Evolutionary conservation across 2,113 vertebrate species (phyloP), one percentile per base, ranked within the genome.

Genomic region (cattle (Bos taurus)): DNA sequence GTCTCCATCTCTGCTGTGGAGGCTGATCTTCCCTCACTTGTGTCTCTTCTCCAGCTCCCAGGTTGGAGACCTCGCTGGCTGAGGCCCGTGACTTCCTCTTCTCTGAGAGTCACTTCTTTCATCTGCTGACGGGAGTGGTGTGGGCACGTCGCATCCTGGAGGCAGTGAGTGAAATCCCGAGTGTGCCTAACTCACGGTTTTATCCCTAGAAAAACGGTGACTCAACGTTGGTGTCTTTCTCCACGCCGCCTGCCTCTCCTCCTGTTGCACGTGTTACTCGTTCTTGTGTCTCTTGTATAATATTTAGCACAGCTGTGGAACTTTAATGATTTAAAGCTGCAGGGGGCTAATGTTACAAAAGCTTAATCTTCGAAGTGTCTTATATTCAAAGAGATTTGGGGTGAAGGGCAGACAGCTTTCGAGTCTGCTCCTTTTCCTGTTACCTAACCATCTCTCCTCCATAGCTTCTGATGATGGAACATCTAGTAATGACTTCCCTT

Each of bases 131-230:
- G 3, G 28, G 6, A 26, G 17, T 9, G 33, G 2, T 3, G 1
- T 6, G 7, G n/a, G 28, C 33, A 26, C 7, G 28, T 25, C 7
- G 10, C 13, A 0, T 7, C 17, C 16, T 0, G 1, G n/a, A 12
- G 54, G 21, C 36, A 52, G 57, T 7, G 6, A 30, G 17, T 40
- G 25, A n/a, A 19, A 13, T 2, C 5, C 10, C 1, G 28, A 21
- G 8, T n/a, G 28, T 11, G 21, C 26, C 59, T 23, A 1, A 4
- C 17, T 46, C 40, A 1, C 21, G 10, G 40, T 17, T 93, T 54
- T 25, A 11, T 12, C 54, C 54, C 5, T 9, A 5, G 25, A 62
- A 17, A 40, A 46, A 9, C 26, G 5, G 16, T 4, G 36, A 0
- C n/a, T 40, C 15, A 0, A 0, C 5, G 54, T 5, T 33, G 50